phyloP scores from a whole-genome alignment of 2,797 vertebrate species.

The Leptatherina wallacei region DNA sequence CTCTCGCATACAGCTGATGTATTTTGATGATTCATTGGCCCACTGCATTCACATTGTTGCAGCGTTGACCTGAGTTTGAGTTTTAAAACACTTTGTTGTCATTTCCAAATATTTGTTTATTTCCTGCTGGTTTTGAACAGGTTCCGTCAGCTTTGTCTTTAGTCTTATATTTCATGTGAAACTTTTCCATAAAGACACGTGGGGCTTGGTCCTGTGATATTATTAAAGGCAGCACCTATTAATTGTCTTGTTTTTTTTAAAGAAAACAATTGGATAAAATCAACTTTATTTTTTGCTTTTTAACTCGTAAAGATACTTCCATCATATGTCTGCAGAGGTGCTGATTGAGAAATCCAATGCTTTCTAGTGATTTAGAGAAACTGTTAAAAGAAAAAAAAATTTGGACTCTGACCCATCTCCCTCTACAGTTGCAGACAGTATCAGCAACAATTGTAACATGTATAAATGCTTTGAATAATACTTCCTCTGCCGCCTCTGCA shows the following conservation, averaged over 20 bases:
- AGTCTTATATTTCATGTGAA: neutral
- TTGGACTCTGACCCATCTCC: neutral
- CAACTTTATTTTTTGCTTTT: neutral
- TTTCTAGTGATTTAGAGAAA: neutral
- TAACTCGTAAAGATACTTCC: neutral
- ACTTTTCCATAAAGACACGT: no score
- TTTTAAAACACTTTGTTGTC: neutral
- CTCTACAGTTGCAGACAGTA: constrained; percentile 1
- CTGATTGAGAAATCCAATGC: neutral
- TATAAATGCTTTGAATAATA: neutral
- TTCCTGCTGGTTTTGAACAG: constrained; percentile 28
- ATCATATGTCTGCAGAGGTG: neutral
- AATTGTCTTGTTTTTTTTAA: no score
- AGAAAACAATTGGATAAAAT: no score
- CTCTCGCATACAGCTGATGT: constrained; percentile 62
- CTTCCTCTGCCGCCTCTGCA: constrained; percentile 9
- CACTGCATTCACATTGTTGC: constrained; percentile 40
- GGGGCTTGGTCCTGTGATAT: no score
- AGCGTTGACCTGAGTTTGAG: constrained; percentile 1
- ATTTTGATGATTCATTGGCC: constrained; percentile 62
- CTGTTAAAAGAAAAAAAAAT: constrained; percentile 21
- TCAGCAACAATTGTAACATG: neutral
- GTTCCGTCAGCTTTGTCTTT: neutral
- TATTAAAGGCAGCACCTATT: no score
- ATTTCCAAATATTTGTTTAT: constrained; percentile 27